These are phyloP conservation scores for Crotalus viridis DNA, from an alignment of 2,113 vertebrate genomes.

Conservation along the genomic window DNA sequence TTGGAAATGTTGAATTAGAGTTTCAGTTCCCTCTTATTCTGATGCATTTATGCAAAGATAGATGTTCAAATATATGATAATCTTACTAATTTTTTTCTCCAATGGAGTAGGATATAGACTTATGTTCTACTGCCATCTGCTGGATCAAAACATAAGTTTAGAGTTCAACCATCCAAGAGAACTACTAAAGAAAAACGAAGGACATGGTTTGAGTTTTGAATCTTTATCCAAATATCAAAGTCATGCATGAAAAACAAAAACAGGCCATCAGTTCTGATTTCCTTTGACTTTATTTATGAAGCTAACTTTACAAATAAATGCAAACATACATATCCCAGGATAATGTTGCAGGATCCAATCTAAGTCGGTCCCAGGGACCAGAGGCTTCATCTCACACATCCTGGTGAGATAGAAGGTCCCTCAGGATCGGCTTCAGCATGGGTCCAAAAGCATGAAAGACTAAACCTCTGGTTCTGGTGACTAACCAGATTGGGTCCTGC, in stretches of 20 bases:
- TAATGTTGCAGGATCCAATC: neutral
- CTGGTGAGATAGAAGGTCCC: neutral
- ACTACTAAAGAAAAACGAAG: neutral
- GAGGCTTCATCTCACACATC: neutral
- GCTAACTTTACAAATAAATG: neutral
- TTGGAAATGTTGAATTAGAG: neutral
- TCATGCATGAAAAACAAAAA: neutral
- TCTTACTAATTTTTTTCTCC: neutral
- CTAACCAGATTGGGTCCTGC: neutral
- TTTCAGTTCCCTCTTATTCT: neutral
- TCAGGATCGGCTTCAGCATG: neutral
- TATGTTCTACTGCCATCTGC: constrained; percentile 18
- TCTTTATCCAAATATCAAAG: neutral
- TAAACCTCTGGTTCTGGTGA: neutral
- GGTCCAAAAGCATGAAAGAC: neutral
- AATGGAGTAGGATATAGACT: neutral
- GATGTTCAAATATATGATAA: neutral
- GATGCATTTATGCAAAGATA: neutral
- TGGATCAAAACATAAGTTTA: neutral
- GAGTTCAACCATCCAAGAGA: neutral
- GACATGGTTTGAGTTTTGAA: no score
- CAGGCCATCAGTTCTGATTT: neutral
- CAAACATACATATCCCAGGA: neutral
- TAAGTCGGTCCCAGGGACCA: neutral
- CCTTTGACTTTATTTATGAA: neutral